These are phyloP conservation scores for Brachyistius frenatus DNA, from an alignment of 2,113 vertebrate species.

Conservation along the genomic window DNA sequence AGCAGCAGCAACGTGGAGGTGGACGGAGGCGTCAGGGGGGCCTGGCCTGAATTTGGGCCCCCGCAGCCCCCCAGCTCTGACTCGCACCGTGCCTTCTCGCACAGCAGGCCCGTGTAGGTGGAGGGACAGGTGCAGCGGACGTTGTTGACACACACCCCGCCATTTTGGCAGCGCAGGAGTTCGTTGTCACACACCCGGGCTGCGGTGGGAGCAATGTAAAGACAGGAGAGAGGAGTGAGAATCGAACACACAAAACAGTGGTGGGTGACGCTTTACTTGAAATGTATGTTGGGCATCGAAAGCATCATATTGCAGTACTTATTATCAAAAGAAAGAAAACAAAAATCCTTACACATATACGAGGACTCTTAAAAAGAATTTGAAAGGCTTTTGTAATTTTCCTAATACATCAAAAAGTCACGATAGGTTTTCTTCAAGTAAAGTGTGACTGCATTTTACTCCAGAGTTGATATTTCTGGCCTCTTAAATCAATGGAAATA, in stretches of 20 bases:
- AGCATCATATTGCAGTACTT: too few species aligned
- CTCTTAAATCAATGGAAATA: neutral
- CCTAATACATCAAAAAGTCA: neutral
- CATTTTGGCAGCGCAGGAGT: slow-evolving; percentile 96
- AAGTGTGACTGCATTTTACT: slow-evolving; percentile 20
- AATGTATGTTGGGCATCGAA: neutral
- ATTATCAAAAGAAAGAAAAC: neutral
- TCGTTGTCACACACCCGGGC: slow-evolving; percentile 97
- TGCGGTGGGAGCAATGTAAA: slow-evolving; percentile 74
- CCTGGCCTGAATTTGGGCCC: slow-evolving; percentile 76
- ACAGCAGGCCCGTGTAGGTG: slow-evolving; percentile 90
- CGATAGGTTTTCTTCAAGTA: slow-evolving; percentile 32
- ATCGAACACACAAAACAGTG: neutral
- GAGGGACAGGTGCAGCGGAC: slow-evolving; percentile 90
- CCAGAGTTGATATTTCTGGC: neutral
- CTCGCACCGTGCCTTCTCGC: slow-evolving; percentile 91
- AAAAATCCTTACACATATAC: too few species aligned
- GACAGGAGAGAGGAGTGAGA: slow-evolving; percentile 58
- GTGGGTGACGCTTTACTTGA: slow-evolving; percentile 46
- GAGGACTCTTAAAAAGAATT: too few species aligned
- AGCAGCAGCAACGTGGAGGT: slow-evolving; percentile 54
- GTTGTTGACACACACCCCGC: slow-evolving; percentile 92
- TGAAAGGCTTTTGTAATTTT: too few species aligned
- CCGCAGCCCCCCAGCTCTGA: slow-evolving; percentile 88
- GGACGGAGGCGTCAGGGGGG: slow-evolving; percentile 24